phyloP scores from a whole-genome alignment of 2,888 invertebrate species.

The Asteroscopus sphinx region DNA sequence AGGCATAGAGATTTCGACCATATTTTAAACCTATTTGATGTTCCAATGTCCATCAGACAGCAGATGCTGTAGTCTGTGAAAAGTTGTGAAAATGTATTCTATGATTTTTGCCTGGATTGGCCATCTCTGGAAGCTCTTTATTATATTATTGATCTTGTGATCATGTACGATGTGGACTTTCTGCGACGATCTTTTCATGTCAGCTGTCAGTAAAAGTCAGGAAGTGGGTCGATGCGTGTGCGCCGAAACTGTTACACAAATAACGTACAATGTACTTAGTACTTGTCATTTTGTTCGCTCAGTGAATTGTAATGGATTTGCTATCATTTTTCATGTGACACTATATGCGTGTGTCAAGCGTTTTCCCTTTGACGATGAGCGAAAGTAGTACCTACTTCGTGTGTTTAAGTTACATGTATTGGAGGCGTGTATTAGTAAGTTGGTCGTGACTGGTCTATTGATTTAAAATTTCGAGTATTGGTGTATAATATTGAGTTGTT shows the following conservation, averaged over 20 bases:
- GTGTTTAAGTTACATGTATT: background rate
- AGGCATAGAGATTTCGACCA: too few relatives aligned
- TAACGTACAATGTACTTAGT: constrained; percentile 29
- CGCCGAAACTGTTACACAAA: constrained; percentile 44
- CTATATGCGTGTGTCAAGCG: constrained; percentile 12
- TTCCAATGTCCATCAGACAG: too few relatives aligned
- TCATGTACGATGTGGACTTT: constrained; percentile 14
- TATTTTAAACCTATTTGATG: too few relatives aligned
- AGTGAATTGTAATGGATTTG: constrained; percentile 38
- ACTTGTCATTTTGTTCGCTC: constrained; percentile 43
- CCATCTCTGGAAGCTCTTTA: too few relatives aligned
- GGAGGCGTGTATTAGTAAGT: background rate
- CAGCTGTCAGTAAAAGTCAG: constrained; percentile 40
- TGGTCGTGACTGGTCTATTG: background rate
- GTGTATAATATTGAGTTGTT: too few relatives aligned
- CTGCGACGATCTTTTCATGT: constrained; percentile 17
- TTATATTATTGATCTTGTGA: too few relatives aligned
- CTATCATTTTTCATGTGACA: constrained; percentile 43
- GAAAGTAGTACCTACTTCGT: constrained; percentile 24
- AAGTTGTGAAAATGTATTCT: too few relatives aligned
- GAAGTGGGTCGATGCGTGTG: constrained; percentile 49
- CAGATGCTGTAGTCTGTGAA: too few relatives aligned
- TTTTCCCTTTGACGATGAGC: constrained; percentile 36
- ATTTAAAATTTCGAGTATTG: too few relatives aligned
- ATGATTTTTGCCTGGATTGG: too few relatives aligned